Evolutionary conservation across 2,797 vertebrate genomes (phyloP).

Genomic region (Syndactyla subalaris): DNA sequence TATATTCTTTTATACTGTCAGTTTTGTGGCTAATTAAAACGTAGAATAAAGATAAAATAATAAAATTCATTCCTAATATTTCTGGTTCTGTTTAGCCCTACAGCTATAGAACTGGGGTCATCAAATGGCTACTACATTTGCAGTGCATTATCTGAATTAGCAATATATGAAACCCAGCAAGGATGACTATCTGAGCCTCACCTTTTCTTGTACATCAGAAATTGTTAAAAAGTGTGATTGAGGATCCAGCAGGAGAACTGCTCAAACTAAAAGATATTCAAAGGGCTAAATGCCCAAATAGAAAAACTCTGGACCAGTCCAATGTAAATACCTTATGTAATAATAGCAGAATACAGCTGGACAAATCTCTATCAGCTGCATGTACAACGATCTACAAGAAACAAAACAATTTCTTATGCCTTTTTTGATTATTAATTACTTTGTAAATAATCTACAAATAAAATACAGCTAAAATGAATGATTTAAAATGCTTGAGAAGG

Average conservation of each 20-base stretch:
- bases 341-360: neutral
- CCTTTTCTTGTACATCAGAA: neutral
- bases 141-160: neutral
- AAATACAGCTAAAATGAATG: neutral
- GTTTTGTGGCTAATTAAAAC: neutral
- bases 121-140: neutral
- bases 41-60: neutral
- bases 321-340: neutral
- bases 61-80: neutral
- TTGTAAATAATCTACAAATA: neutral
- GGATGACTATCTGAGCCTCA: neutral
- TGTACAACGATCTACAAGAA: neutral
- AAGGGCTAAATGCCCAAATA: conserved; percentile 12
- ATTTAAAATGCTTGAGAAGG: neutral
- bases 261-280: neutral
- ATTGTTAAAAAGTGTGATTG: neutral
- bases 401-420: neutral
- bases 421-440: neutral
- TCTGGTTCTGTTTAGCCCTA: neutral
- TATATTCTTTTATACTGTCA: neutral
- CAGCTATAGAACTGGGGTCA: neutral
- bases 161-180: neutral
- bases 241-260: neutral
- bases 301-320: neutral
- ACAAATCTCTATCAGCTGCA: neutral